A percentile compares a stretch with the other conserved stretches of the same genome.
These are phyloP conservation scores for Aphaenogaster rudis DNA, from an alignment of 1,140 invertebrate species.

Conservation along the genomic window DNA sequence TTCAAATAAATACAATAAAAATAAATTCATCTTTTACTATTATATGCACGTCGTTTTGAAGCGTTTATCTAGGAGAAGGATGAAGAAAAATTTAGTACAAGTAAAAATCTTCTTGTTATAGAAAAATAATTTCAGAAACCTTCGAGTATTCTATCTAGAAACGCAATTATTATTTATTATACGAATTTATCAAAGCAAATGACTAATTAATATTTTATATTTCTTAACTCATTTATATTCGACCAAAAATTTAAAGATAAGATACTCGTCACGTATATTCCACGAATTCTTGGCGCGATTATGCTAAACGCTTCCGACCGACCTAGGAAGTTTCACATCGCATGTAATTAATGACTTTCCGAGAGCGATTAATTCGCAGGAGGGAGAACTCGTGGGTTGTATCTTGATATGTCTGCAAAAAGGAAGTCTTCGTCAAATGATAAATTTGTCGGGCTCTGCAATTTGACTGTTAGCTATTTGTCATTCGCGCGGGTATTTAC, in stretches of 20 bases:
- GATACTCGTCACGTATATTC: background rate
- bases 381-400: background rate
- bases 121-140: background rate
- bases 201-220: background rate
- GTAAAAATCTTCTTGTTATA: background rate
- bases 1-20: background rate
- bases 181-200: background rate
- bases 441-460: conserved; percentile 2
- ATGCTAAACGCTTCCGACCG: background rate
- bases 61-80: background rate
- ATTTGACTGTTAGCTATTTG: conserved; percentile 27
- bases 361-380: conserved; percentile 15
- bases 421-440: background rate
- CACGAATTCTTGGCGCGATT: background rate
- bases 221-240: conserved; percentile 8
- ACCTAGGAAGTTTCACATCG: background rate
- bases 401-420: background rate
- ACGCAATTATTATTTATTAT: conserved; percentile 1
- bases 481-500: background rate
- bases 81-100: background rate
- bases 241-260: background rate
- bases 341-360: conserved; percentile 30
- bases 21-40: background rate
- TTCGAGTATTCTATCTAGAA: background rate
- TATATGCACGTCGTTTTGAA: background rate